phyloP scores from a whole-genome alignment of 2,113 vertebrate genomes.

The Pogonocichla stellata region DNA sequence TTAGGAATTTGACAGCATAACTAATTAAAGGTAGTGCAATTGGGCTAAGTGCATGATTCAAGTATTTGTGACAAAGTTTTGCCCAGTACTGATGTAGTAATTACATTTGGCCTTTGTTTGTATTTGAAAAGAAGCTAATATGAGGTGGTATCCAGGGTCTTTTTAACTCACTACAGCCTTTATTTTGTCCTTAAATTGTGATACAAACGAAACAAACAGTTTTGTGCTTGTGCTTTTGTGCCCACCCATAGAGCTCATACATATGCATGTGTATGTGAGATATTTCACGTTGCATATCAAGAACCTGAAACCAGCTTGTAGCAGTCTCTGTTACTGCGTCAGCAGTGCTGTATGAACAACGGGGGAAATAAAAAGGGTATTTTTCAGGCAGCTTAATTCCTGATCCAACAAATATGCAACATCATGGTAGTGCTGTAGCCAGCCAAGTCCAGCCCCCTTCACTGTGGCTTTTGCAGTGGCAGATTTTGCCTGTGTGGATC shows the following conservation, averaged over 20 bases:
- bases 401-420: neutral
- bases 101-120: neutral
- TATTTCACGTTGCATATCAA: neutral
- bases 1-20: neutral
- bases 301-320: neutral
- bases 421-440: neutral
- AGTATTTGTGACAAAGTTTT: neutral
- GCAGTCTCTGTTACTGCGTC: neutral
- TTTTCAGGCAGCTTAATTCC: neutral
- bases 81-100: neutral
- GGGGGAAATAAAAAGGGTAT: neutral
- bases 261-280: neutral
- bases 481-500: neutral
- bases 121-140: neutral
- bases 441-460: neutral
- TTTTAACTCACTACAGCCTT: neutral
- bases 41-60: neutral
- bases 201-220: neutral
- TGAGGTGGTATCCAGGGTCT: neutral
- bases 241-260: neutral
- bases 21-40: neutral
- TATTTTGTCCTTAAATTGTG: neutral
- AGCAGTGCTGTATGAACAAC: neutral
- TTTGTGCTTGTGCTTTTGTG: neutral
- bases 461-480: neutral